Evolutionary conservation across 2,797 vertebrate species (phyloP).

Genomic region (Bovichtus diacanthus): DNA sequence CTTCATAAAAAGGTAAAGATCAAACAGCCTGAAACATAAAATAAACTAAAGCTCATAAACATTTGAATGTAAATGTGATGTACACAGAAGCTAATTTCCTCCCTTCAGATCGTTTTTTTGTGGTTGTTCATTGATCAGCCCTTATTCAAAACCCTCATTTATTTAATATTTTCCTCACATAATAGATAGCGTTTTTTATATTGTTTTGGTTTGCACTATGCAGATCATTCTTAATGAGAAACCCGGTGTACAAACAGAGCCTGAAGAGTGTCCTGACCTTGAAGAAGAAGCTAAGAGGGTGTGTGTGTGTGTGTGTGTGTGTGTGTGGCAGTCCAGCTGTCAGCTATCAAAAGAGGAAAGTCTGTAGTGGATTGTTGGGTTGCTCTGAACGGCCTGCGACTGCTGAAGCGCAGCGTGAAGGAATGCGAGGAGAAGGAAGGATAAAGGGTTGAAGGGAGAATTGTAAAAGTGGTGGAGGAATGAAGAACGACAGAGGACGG

Average conservation of each 20-base stretch:
- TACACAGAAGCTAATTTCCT: background rate
- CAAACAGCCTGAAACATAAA: background rate
- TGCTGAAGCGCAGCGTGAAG: slow-evolving; percentile 12
- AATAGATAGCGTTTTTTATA: background rate
- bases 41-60: background rate
- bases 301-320: slow-evolving; percentile 8
- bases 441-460: background rate
- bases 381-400: background rate
- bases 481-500: background rate
- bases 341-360: slow-evolving; percentile 6
- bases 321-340: slow-evolving; percentile 32
- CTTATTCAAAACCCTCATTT: background rate
- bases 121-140: background rate
- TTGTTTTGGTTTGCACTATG: background rate
- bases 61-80: background rate
- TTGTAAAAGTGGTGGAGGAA: background rate
- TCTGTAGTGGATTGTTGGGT: slow-evolving; percentile 6
- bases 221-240: slow-evolving; percentile 15
- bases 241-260: slow-evolving; percentile 5
- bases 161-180: background rate
- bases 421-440: background rate
- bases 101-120: background rate
- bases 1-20: background rate
- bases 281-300: slow-evolving; percentile 12
- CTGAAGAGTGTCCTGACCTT: slow-evolving; percentile 36